phyloP scores from a whole-genome alignment of 2,113 vertebrate species.

The Calyptomena viridis region DNA sequence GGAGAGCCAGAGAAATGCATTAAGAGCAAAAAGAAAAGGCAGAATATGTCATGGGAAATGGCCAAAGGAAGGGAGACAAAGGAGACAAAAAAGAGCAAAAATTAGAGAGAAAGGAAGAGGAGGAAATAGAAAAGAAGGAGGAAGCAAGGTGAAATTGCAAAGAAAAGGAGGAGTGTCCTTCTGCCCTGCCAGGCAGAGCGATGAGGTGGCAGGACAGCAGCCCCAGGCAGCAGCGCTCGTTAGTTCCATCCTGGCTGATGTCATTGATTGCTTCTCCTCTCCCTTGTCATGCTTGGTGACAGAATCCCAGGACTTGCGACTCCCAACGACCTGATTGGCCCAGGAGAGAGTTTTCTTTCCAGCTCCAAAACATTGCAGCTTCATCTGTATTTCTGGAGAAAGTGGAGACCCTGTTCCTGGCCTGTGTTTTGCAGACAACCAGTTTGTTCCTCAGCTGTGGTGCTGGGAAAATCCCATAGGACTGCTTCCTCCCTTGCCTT shows the following conservation, averaged over 20 bases:
- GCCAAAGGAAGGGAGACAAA: background rate
- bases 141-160: background rate
- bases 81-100: background rate
- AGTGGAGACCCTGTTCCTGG: background rate
- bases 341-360: background rate
- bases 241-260: slow-evolving; percentile 63
- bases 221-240: slow-evolving; percentile 23
- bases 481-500: background rate
- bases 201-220: slow-evolving; percentile 25
- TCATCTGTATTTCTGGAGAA: background rate
- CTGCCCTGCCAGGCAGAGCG: slow-evolving; percentile 1
- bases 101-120: background rate
- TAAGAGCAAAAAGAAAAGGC: background rate
- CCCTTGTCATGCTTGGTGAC: slow-evolving; percentile 5
- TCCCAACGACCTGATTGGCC: background rate
- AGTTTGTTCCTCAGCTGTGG: background rate
- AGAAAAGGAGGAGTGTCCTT: background rate
- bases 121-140: background rate
- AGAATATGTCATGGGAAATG: background rate
- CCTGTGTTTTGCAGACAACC: background rate
- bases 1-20: background rate
- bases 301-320: background rate
- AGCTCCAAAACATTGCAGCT: fast-evolving
- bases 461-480: background rate
- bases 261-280: slow-evolving; percentile 39